Evolutionary conservation across 2,113 vertebrate species (phyloP).

Genomic region (Pachyramphus minor): DNA sequence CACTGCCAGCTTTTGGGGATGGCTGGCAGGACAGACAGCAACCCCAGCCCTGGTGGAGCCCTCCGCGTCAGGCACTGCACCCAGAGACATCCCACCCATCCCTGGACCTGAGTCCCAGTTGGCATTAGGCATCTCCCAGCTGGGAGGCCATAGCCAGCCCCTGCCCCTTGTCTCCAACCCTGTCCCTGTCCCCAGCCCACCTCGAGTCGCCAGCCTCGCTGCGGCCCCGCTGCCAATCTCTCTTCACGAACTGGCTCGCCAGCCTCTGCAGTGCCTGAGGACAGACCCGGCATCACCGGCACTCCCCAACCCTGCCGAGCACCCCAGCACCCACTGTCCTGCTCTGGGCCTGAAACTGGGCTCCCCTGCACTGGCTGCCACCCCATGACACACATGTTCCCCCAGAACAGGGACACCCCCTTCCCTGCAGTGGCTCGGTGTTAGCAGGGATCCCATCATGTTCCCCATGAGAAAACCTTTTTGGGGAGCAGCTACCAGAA

Average conservation of each 20-base stretch:
- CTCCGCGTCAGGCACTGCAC: rapidly evolving
- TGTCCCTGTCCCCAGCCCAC: constrained; percentile 8
- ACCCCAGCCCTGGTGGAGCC: rapidly evolving
- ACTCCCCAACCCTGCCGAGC: rapidly evolving
- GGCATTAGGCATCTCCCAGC: neutral
- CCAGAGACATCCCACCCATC: neutral
- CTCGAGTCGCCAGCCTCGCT: constrained; percentile 65
- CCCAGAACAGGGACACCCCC: neutral
- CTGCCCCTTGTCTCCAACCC: neutral
- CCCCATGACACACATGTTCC: rapidly evolving
- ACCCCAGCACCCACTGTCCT: rapidly evolving
- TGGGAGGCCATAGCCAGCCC: neutral
- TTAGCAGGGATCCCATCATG: neutral
- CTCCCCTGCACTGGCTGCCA: rapidly evolving
- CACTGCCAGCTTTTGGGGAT: neutral
- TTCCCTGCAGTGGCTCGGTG: rapidly evolving
- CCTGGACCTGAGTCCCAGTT: rapidly evolving
- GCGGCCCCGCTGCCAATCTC: constrained; percentile 83
- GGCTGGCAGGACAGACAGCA: neutral
- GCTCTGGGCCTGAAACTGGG: rapidly evolving
- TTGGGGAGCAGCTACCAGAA: neutral
- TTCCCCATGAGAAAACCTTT: neutral
- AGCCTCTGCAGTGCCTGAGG: constrained; percentile 85
- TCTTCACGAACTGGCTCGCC: constrained; percentile 83
- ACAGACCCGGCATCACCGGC: rapidly evolving